Conservation (phyloP, 2,113 vertebrate species). For the Ranitomeya variabilis region DNA sequence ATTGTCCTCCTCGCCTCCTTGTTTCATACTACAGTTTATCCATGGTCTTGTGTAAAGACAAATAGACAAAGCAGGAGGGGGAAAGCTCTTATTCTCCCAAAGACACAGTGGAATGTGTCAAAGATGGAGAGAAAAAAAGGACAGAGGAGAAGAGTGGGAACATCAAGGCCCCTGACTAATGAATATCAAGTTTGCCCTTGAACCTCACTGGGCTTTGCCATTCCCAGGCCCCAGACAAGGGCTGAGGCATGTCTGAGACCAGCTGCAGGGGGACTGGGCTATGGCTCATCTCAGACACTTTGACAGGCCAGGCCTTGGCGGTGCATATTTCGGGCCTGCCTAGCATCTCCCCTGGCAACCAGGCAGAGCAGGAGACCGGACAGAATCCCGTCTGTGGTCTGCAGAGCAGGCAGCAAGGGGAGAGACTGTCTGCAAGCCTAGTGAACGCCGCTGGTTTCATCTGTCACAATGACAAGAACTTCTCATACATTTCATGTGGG, state of each 20-base stretch:
- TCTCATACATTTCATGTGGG: constrained; percentile 10
- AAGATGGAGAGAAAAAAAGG: constrained; percentile 68
- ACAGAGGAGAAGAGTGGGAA: constrained; percentile 73
- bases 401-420: constrained; percentile 68
- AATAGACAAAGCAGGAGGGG: constrained; percentile 63
- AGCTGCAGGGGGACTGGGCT: constrained; percentile 82
- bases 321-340: constrained; percentile 82
- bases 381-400: constrained; percentile 68
- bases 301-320: constrained; percentile 92
- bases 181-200: constrained; percentile 91
- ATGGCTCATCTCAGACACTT: constrained; percentile 86
- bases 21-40: constrained; percentile 70
- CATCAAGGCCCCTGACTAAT: constrained; percentile 83
- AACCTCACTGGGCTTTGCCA: constrained; percentile 80
- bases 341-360: constrained; percentile 93
- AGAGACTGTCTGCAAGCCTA: constrained; percentile 61
- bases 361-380: constrained; percentile 72
- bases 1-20: constrained; percentile 71
- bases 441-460: constrained; percentile 11
- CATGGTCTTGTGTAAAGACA: constrained; percentile 61
- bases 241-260: constrained; percentile 79
- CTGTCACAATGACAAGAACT: constrained; percentile 26
- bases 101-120: constrained; percentile 78
- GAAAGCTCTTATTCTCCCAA: constrained; percentile 64
- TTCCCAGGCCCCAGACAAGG: constrained; percentile 94